Base-by-base conservation (phyloP, 2,797 vertebrate species). In the Cyprinella venusta region DNA sequence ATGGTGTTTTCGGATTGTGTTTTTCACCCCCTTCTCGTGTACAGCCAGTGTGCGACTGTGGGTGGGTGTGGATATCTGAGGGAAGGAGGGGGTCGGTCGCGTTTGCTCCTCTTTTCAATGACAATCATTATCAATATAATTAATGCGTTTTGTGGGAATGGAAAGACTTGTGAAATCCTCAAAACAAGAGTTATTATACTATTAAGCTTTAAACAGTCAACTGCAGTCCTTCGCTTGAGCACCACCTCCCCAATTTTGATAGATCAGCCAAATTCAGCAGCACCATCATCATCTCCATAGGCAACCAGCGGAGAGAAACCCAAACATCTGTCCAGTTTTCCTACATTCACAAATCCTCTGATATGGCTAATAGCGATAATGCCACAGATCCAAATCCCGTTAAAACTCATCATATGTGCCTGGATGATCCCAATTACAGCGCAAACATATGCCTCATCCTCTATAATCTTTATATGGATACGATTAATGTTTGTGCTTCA, bases 51-150 rank as follows among this genome's bases (percentile, higher is more conserved):
- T 5, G 77, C 64, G 56, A 65, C 64, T 56, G 26, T 59, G 48
- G 76, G 86, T 84, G 85, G 87, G 87, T 86, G 85, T 80, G 87
- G 82, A 85, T 24, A 76, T 56, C 76, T 19, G 80, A 79, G 61
- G 48, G 10, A 24, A 68, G 59, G 77, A 9, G 64, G 82, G 50
- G 61, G 65, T 78, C 82, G 85, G 65, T 78, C 82, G 85, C 68
- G 48, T 80, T 76, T 78, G 78, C 77, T 59, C 68, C 67, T 65
- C 68, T 84, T 80, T 84, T 78, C 82, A 84, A 82, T 86, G 87
- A 89, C 87, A 86, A 65, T 80, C 85, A 72, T 88, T 79, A 86
- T 76, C 86, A 71, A 79, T 70, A 67, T 15, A 61, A 70, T 78
- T 75, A 56, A 81, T 67, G 50, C 48, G 76, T 30, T 61, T 18